Evolutionary conservation across 2,113 vertebrate genomes (phyloP).

Genomic region (Sitta europaea): DNA sequence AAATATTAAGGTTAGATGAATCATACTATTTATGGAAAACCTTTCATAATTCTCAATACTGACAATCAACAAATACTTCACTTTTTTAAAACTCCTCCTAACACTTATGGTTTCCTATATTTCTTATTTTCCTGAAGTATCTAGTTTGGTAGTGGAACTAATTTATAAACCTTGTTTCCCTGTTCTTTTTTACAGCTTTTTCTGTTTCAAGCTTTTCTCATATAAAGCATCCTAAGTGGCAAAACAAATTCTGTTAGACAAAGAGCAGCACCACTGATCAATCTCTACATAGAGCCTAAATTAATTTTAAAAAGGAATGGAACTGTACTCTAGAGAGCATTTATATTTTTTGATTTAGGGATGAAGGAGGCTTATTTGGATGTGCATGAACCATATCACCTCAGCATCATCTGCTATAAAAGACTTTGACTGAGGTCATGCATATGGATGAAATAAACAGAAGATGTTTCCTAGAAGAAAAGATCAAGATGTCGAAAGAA

Average conservation of each 20-base stretch:
- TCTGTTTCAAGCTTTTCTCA: not conserved
- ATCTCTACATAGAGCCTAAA: not conserved
- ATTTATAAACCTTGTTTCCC: not conserved
- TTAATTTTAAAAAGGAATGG: not conserved
- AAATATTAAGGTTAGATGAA: not conserved
- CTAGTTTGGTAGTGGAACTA: not conserved
- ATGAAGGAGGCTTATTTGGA: not conserved
- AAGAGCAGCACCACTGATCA: not conserved
- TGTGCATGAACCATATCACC: accelerated
- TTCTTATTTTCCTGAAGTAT: not conserved
- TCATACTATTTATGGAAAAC: not conserved
- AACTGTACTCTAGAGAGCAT: not conserved
- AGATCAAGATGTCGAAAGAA: not conserved
- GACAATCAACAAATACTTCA: not conserved
- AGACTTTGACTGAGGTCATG: not conserved
- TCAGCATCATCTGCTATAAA: not conserved
- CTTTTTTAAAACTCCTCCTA: not conserved
- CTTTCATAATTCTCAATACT: not conserved
- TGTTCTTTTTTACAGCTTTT: not conserved
- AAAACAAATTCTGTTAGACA: not conserved
- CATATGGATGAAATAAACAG: not conserved
- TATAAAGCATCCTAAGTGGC: not conserved
- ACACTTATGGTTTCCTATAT: not conserved
- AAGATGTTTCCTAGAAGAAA: not conserved
- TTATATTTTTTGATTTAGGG: not conserved